Evolutionary conservation across 1,140 invertebrate species (phyloP).

Genomic region (Camponotus floridanus): DNA sequence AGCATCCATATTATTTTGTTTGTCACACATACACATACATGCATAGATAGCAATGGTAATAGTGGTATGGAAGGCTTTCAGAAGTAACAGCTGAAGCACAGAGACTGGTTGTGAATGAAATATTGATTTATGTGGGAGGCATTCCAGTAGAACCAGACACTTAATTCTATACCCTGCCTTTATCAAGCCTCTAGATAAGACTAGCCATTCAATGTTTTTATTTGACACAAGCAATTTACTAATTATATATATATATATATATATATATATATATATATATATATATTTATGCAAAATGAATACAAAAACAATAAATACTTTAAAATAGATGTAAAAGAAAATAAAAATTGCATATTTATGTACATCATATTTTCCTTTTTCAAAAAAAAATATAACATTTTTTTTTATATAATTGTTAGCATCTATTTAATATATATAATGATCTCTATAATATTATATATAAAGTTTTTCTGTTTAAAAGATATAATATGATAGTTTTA

Average conservation of each 20-base stretch:
- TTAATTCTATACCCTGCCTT: slow-evolving; percentile 48
- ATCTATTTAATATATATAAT: slow-evolving; percentile 6
- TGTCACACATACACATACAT: background rate
- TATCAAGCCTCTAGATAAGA: slow-evolving; percentile 36
- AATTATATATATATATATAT: slow-evolving; percentile 43
- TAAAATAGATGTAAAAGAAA: background rate
- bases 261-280: slow-evolving; percentile 46
- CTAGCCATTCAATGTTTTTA: slow-evolving; percentile 41
- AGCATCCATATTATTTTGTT: slow-evolving; percentile 32
- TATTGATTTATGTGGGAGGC: slow-evolving; percentile 81
- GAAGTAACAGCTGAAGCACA: slow-evolving; percentile 63
- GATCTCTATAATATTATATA: background rate
- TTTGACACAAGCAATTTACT: slow-evolving; percentile 31
- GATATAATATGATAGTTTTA: background rate
- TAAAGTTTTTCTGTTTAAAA: background rate
- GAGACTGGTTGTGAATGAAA: slow-evolving; percentile 81
- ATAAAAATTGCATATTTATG: background rate
- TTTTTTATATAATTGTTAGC: background rate
- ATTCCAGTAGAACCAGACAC: slow-evolving; percentile 64
- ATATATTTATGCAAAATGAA: slow-evolving; percentile 14
- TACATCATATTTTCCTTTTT: background rate
- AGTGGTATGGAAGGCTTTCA: slow-evolving; percentile 48
- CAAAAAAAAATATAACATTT: background rate
- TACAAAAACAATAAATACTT: background rate
- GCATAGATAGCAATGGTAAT: slow-evolving; percentile 14